Conservation (phyloP, 1,140 invertebrate genomes). For the Polypedilum vanderplanki region DNA sequence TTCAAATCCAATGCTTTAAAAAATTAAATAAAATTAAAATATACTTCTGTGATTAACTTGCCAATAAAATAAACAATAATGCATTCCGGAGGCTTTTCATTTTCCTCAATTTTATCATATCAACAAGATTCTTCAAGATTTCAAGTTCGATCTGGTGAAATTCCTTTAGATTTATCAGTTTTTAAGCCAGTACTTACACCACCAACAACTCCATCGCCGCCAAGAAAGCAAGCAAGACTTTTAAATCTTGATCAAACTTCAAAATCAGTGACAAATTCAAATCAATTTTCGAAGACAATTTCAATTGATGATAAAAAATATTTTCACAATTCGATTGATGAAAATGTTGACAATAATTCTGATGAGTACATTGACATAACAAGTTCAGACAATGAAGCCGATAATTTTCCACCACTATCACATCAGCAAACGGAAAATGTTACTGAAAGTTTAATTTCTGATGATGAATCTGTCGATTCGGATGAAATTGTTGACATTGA, state of each 20-base stretch:
- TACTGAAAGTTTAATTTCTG: neutral
- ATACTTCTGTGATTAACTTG: neutral
- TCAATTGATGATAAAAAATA: conserved; percentile 22
- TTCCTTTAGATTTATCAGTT: conserved; percentile 49
- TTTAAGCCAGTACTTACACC: conserved; percentile 50
- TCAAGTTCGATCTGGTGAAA: neutral
- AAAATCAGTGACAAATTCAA: neutral
- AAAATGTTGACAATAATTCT: neutral
- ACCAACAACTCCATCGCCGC: conserved; percentile 53
- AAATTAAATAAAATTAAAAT: neutral
- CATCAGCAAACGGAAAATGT: neutral
- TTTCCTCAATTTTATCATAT: neutral
- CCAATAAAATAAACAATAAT: neutral
- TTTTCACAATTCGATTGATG: neutral
- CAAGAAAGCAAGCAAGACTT: conserved; percentile 46
- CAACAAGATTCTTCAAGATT: neutral
- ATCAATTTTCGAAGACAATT: neutral
- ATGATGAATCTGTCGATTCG: neutral
- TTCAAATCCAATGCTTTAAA: neutral
- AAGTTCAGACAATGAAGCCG: neutral
- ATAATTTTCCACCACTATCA: neutral
- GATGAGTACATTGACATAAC: conserved; percentile 11
- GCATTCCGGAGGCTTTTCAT: neutral
- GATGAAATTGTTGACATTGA: conserved; percentile 22
- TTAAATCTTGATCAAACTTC: neutral